A percentile compares a stretch with the other conserved stretches of the same genome.
Conservation (phyloP, 1,140 invertebrate species). For the Saccostrea glomerata region DNA sequence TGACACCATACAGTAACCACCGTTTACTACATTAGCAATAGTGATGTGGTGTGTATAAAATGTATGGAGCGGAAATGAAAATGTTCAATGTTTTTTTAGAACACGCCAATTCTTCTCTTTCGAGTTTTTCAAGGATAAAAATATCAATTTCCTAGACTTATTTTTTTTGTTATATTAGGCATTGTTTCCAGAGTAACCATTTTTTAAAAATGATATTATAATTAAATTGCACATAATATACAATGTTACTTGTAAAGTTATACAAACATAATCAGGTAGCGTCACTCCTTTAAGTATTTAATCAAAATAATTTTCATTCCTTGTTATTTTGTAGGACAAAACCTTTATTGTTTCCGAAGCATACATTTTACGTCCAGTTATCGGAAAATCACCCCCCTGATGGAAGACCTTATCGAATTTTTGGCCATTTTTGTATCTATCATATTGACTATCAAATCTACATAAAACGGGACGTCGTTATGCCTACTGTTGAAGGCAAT, state of each 20-base stretch:
- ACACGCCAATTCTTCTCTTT: neutral
- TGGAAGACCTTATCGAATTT: conserved; percentile 21
- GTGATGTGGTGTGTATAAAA: neutral
- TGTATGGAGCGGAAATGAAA: neutral
- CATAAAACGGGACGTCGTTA: conserved; percentile 33
- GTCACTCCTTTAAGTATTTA: neutral
- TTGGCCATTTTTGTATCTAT: conserved; percentile 6
- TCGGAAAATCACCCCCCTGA: neutral
- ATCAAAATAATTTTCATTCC: neutral
- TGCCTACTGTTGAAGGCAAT: conserved; percentile 27
- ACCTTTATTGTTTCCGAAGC: neutral
- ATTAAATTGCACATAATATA: neutral
- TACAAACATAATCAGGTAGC: neutral
- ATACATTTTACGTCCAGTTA: neutral
- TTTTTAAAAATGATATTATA: too few species aligned
- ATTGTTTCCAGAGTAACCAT: too few species aligned
- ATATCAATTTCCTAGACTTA: too few species aligned
- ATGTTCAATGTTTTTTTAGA: neutral
- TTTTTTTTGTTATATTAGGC: too few species aligned
- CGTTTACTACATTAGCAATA: neutral
- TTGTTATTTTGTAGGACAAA: neutral
- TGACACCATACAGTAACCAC: neutral
- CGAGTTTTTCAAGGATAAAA: neutral
- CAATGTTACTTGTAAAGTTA: neutral
- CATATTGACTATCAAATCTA: conserved; percentile 33